Evolutionary conservation across 2,888 invertebrate species (phyloP), one percentile per base, ranked within the genome.

Genomic region (Hemithea aestivaria): DNA sequence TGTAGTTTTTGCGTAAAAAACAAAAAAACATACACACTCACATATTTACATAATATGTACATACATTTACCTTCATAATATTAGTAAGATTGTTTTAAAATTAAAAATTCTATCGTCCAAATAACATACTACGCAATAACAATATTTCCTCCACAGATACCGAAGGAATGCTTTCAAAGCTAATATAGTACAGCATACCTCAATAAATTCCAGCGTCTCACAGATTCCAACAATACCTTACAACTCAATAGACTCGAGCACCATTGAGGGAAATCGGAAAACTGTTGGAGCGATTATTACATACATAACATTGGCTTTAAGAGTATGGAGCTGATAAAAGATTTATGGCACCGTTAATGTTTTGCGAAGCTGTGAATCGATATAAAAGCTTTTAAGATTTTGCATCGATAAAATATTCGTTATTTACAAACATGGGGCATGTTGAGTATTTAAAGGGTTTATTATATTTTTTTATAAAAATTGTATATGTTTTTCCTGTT

Each of bases 191-290:
- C 20, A 21, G 32, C 37, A 32, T 42, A 35, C 44, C 39, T 44
- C 45, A 54, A 48, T 53, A 52, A 51, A 53, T 53, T 40, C 41
- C 23, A 9, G 22, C 46, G 50, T 49, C 50, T 35, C 33, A 16
- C 45, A 53, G 48, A 55, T 49, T 49, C 52, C 43, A 11, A 48
- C 48, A 52, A 53, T 50, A 42, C 51, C 56, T 46, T 30, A 35
- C 50, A 48, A 48, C 51, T 55, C 53, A 56, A 56, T 56, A 51
- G 49, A 53, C 35, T 44, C 54, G 56, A 51, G 49, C 52, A 36
- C 45, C 53, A 56, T 55, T 54, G 40, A 49, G 44, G 50, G 43
- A 36, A 50, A 48, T 57, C 45, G 48, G 46, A 52, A 57, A 61
- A 58, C 48, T 44, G 27, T 34, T 34, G 34, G 23, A 24, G 16